These are phyloP conservation scores for Sinella curviseta DNA, from an alignment of 1,140 invertebrate species.

Conservation along the genomic window DNA sequence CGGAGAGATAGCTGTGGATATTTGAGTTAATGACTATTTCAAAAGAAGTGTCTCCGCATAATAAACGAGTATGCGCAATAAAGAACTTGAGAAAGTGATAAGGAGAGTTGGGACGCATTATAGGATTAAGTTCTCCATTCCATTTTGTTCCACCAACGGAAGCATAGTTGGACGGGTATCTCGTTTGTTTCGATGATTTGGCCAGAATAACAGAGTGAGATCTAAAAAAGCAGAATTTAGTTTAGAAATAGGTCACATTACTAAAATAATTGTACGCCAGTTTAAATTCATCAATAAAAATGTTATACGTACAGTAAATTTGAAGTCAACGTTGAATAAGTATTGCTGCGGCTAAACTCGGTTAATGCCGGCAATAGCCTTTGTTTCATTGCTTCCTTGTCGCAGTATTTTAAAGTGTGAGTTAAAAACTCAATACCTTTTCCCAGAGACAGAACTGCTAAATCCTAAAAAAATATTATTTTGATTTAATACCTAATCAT, in stretches of 20 bases:
- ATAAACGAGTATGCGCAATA: background rate
- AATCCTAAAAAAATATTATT: background rate
- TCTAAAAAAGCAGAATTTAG: background rate
- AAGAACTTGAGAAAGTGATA: constrained; percentile 9
- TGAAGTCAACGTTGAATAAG: background rate
- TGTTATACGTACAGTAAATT: background rate
- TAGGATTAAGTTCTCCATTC: constrained; percentile 29
- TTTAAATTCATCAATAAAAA: background rate
- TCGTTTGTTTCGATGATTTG: background rate
- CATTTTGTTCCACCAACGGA: background rate
- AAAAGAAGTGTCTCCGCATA: background rate
- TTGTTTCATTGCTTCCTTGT: background rate
- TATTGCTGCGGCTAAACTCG: background rate
- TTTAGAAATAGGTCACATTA: background rate
- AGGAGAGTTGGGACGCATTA: constrained; percentile 11
- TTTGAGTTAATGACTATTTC: background rate
- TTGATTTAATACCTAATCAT: background rate
- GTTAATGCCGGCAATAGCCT: background rate
- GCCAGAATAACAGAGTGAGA: background rate
- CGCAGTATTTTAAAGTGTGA: background rate
- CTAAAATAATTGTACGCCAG: too few species aligned
- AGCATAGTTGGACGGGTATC: constrained; percentile 29
- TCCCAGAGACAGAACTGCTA: background rate
- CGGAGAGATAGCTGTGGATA: too few species aligned
- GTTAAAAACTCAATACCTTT: background rate